Base-by-base conservation (phyloP, 2,113 vertebrate species). In the Falco punctatus region DNA sequence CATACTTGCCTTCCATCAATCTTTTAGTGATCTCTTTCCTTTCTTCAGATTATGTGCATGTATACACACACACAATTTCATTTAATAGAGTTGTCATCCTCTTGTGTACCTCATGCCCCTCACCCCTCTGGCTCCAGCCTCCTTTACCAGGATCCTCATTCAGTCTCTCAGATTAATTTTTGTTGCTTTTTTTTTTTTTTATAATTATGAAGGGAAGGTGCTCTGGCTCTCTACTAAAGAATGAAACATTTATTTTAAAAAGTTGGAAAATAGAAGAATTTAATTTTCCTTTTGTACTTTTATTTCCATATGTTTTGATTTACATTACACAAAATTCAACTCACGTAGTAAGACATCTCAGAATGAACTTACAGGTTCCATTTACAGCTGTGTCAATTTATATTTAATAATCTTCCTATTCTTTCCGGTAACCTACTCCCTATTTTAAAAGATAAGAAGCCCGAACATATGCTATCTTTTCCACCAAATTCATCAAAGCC, bases 401-500 rank as follows among this genome's bases (percentile, higher is more conserved):
- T 66, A 88, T 46, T 95, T 83, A 65, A 71, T 30, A 86, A 64
- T 84, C 40, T 84, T 55, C 30, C 21, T 3, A 16, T 54, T 71
- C 33, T 88, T 94, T 78, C 48, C 59, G 84, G 64, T 77, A 92
- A 67, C 42, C 52, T 86, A 2, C 67, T 94, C 23, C 9, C 48
- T 46, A n/a, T 58, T 88, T 82, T 52, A 62, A 67, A 79, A 91
- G 2, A 67, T 52, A 35, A 80, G 51, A 70, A 92, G 27, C 35
- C 65, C 86, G 48, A 88, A 62, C 1, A 0, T 35, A 52, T 23
- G 15, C 9, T 84, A 22, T 7, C 48, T 75, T 91, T 96, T 72
- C 55, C 73, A 94, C 26, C 10, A 86, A 96, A 94, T 35, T 81
- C 42, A 64, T 87, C 30, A 89, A 75, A 81, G 24, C 54, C 48